phyloP scores from a whole-genome alignment of 2,888 invertebrate genomes.

The Campaea margaritaria region DNA sequence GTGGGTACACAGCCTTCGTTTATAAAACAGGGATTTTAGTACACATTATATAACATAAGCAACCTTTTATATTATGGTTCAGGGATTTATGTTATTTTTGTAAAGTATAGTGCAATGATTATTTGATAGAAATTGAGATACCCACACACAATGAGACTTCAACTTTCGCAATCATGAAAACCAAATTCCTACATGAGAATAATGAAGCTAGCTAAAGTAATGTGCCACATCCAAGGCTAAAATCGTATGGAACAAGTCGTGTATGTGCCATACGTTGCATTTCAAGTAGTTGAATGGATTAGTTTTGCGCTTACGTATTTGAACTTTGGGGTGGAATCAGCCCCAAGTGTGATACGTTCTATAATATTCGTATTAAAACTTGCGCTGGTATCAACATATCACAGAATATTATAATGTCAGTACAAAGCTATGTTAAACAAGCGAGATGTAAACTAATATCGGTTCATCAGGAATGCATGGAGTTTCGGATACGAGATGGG shows the following conservation, averaged over 20 bases:
- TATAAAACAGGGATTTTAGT: too few relatives aligned
- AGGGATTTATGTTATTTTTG: too few relatives aligned
- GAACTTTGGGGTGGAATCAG: conserved; percentile 9
- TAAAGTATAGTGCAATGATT: too few relatives aligned
- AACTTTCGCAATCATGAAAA: too few relatives aligned
- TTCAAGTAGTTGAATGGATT: conserved; percentile 11
- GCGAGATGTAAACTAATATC: conserved; percentile 69
- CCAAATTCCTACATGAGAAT: too few relatives aligned
- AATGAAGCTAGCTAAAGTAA: too few relatives aligned
- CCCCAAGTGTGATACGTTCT: conserved; percentile 14
- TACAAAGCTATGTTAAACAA: conserved; percentile 71
- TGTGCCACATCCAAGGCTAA: not conserved
- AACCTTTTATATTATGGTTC: too few relatives aligned
- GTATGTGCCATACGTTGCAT: conserved; percentile 1
- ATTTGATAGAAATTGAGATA: too few relatives aligned
- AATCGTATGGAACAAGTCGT: not conserved
- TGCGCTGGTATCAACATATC: conserved; percentile 56
- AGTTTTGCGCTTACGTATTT: conserved; percentile 15
- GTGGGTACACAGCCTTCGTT: too few relatives aligned
- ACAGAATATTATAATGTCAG: conserved; percentile 68
- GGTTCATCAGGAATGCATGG: conserved; percentile 75
- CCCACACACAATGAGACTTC: too few relatives aligned
- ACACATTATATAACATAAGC: too few relatives aligned
- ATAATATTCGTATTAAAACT: conserved; percentile 49
- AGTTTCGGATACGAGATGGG: conserved; percentile 52